Base-by-base conservation (phyloP, 2,888 invertebrate genomes). In the Drosophila koepferae region DNA sequence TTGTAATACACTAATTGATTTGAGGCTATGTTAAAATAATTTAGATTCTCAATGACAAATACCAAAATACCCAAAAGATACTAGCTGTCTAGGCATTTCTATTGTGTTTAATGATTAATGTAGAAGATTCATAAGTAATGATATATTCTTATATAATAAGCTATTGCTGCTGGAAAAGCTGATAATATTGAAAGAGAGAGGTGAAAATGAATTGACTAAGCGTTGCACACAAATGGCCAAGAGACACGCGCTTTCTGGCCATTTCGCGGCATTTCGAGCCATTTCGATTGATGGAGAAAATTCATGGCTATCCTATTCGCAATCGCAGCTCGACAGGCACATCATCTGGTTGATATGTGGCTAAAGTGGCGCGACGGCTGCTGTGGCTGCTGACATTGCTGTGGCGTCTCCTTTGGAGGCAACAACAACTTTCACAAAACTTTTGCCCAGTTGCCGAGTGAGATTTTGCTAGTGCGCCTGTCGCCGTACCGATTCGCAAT, bases 401-500 rank as follows among this genome's bases (percentile, higher is more conserved):
- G 43, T 63, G 63, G 28, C 55, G 56, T 40, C 85, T 85, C 90
- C 90, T 86, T 89, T 90, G 88, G 72, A 77, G 88, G 73, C 77
- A 66, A 63, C 80, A 81, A 81, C 83, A 81, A 86, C 90, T 87
- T 87, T 90, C 89, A 88, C 89, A 86, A 88, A 85, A 72, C 53
- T 82, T 72, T 81, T 67, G 70, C 72, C 69, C 63, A 70, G 44
- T 63, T 23, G 55, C 68, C 68, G 58, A 72, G 69, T 72, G 60
- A 60, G 62, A 58, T 70, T 73, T 69, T 51, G 51, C 3, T 58
- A 28, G 60, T 12, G 34, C 31, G 31, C 12, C 41, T 44, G n/a
- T 40, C 48, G 20, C 23, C 49, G 18, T 20, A 14, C n/a, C 28
- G 23, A 69, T 70, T 55, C 59, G 80, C 80, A 59, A 86, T 87